Conservation (phyloP, 1,140 invertebrate genomes). For the Ditylenchus dipsaci region DNA sequence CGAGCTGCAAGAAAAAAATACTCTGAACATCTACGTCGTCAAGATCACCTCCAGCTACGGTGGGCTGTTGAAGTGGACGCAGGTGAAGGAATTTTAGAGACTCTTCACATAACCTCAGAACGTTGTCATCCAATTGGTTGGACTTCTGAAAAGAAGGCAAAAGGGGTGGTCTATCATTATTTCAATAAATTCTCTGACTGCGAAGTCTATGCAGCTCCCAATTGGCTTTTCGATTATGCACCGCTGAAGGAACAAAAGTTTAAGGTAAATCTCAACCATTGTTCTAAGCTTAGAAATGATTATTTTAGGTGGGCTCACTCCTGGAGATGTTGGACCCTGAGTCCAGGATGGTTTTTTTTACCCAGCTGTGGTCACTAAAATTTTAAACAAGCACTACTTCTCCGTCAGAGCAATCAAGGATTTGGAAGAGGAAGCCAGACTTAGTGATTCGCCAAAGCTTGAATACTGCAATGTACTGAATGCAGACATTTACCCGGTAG, state of each 20-base stretch:
- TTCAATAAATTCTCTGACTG: no score
- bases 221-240: not conserved
- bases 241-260: not conserved
- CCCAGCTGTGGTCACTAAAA: not conserved
- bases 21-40: constrained; percentile 1
- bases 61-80: not conserved
- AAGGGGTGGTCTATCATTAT: not conserved
- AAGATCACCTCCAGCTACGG: not conserved
- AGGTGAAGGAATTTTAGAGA: not conserved
- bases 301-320: not conserved
- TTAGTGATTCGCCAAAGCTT: not conserved
- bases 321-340: not conserved
- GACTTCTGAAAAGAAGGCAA: not conserved
- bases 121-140: not conserved
- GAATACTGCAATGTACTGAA: not conserved
- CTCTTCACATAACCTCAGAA: not conserved
- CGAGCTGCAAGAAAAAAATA: not conserved
- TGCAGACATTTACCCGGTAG: not conserved
- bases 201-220: not conserved
- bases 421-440: not conserved
- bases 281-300: not conserved
- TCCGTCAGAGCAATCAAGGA: not conserved
- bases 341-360: not conserved
- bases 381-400: not conserved
- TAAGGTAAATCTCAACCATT: not conserved